phyloP scores from a whole-genome alignment of 2,113 vertebrate genomes.

The Mesocricetus auratus region DNA sequence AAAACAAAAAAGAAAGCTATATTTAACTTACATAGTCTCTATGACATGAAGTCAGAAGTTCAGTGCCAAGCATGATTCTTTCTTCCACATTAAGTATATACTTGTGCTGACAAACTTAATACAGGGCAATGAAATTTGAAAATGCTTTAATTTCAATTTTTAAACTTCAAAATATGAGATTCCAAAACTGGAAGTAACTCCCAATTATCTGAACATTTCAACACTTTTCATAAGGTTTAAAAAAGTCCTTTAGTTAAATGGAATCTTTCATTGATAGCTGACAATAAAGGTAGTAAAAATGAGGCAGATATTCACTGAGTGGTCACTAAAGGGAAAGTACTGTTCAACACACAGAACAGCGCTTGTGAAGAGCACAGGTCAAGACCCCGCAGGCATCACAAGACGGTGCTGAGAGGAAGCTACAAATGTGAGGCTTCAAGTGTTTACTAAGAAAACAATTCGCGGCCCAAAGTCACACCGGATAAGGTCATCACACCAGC shows the following conservation, averaged over 20 bases:
- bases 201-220: conserved; percentile 17
- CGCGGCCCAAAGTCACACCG: too few species aligned
- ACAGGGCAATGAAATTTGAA: conserved; percentile 1
- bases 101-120: neutral
- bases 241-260: conserved; percentile 33
- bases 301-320: conserved; percentile 12
- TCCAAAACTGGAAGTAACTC: conserved; percentile 50
- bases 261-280: conserved; percentile 20
- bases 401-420: too few species aligned
- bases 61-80: neutral
- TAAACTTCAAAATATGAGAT: conserved; percentile 35
- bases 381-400: too few species aligned
- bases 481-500: too few species aligned
- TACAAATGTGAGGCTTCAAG: too few species aligned
- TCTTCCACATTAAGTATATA: neutral
- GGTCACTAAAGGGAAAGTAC: neutral
- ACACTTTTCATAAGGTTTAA: conserved; percentile 34
- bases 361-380: too few species aligned
- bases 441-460: too few species aligned
- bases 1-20: neutral
- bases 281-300: neutral
- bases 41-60: conserved; percentile 45
- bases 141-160: conserved; percentile 24
- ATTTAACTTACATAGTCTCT: neutral
- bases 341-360: neutral